phyloP scores from a whole-genome alignment of 2,888 invertebrate species.

The Hedya salicella region DNA sequence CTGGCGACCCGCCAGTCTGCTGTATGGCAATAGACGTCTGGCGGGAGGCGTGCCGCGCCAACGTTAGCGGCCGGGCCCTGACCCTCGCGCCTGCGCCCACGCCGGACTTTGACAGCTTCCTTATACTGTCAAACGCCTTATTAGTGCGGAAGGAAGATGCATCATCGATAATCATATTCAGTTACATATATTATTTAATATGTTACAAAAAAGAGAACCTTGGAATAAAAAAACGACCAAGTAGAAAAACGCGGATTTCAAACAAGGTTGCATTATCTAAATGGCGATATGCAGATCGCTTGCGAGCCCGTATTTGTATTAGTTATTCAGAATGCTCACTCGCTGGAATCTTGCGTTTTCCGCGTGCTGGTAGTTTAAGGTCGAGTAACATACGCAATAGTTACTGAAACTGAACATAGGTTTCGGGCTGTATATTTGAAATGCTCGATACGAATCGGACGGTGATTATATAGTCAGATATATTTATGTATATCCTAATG shows the following conservation, averaged over 20 bases:
- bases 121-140: conserved; percentile 31
- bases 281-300: conserved; percentile 1
- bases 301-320: conserved; percentile 15
- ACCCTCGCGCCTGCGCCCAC: conserved; percentile 35
- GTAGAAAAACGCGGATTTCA: background rate
- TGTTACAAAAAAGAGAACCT: background rate
- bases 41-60: background rate
- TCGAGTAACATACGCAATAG: background rate
- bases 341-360: conserved; percentile 11
- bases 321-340: conserved; percentile 5
- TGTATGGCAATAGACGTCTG: conserved; percentile 4
- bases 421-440: background rate
- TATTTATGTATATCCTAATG: background rate
- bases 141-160: conserved; percentile 31
- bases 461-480: no score
- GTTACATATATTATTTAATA: conserved; percentile 1
- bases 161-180: conserved; percentile 16
- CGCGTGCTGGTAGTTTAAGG: background rate
- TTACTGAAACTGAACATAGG: background rate
- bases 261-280: background rate
- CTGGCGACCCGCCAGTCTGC: conserved; percentile 20
- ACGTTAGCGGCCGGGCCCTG: conserved; percentile 14
- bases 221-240: background rate
- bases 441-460: no score
- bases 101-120: conserved; percentile 24